A percentile compares a stretch with the other conserved stretches of the same genome.
phyloP scores from a whole-genome alignment of 1,140 invertebrate genomes.

The Prorops nasuta region DNA sequence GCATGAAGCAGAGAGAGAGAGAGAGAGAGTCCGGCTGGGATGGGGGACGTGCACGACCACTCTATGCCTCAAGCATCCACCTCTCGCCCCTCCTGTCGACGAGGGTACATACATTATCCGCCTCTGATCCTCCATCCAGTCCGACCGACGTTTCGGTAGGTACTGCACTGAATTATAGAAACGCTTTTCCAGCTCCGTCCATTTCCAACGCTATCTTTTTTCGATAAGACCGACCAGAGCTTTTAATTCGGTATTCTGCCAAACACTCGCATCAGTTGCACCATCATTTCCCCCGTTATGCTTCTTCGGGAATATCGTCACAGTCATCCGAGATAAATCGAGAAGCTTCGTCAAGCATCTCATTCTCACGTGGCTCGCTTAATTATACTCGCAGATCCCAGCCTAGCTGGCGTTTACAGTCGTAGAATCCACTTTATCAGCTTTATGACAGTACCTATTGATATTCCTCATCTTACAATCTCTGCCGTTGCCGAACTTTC shows the following conservation, averaged over 20 bases:
- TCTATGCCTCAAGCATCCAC: constrained; percentile 15
- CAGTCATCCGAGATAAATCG: too few species aligned
- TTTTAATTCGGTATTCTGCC: constrained; percentile 51
- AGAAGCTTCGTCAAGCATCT: too few species aligned
- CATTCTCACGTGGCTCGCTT: too few species aligned
- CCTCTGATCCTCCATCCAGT: constrained; percentile 35
- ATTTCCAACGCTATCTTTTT: constrained; percentile 1
- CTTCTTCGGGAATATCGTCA: too few species aligned
- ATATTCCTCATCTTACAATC: too few species aligned
- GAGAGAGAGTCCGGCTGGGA: not conserved
- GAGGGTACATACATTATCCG: constrained; percentile 54
- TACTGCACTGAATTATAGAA: constrained; percentile 47
- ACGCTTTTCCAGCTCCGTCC: constrained; percentile 18
- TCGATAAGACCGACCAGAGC: constrained; percentile 23
- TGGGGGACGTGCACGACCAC: not conserved
- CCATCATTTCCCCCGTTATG: too few species aligned
- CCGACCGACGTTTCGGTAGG: constrained; percentile 29
- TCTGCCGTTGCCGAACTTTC: too few species aligned
- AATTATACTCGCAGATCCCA: too few species aligned
- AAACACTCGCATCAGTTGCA: too few species aligned
- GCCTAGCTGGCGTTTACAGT: too few species aligned
- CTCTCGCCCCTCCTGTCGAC: constrained; percentile 17
- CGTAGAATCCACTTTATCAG: too few species aligned
- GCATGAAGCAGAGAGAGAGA: constrained; percentile 1
- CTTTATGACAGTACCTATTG: too few species aligned